Percentiles rank a stretch among this genome's conserved stretches.
These are phyloP conservation scores for Otus scops DNA, from an alignment of 2,797 vertebrate species.

Conservation along the genomic window DNA sequence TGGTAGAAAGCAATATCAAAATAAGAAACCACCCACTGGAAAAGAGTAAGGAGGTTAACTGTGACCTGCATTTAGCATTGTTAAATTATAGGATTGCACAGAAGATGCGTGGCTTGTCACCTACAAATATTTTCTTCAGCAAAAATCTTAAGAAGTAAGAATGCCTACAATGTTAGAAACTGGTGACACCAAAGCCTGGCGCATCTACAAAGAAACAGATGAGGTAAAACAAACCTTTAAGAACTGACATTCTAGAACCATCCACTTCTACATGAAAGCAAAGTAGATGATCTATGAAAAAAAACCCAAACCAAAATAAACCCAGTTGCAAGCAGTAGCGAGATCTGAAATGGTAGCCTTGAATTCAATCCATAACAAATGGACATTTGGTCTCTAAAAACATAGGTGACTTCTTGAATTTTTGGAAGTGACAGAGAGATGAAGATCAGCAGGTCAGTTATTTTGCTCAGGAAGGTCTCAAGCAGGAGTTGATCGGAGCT, in stretches of 20 bases:
- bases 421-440: background rate
- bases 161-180: background rate
- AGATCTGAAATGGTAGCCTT: background rate
- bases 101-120: background rate
- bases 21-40: background rate
- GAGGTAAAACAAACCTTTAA: background rate
- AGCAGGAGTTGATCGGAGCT: rapidly evolving
- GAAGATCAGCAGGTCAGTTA: background rate
- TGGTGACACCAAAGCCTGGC: background rate
- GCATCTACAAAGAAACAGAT: background rate
- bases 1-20: background rate
- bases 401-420: background rate
- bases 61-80: background rate
- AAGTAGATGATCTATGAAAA: background rate
- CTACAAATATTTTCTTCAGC: background rate
- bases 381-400: background rate
- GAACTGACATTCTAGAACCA: background rate
- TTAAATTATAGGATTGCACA: background rate
- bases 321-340: background rate
- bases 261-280: background rate
- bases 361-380: background rate
- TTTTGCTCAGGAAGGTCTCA: background rate
- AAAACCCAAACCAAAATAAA: background rate
- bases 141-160: background rate
- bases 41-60: background rate